Percentiles rank a stretch among this genome's conserved stretches.
phyloP scores from a whole-genome alignment of 2,113 vertebrate species.

The Tricholaema leucomelas region DNA sequence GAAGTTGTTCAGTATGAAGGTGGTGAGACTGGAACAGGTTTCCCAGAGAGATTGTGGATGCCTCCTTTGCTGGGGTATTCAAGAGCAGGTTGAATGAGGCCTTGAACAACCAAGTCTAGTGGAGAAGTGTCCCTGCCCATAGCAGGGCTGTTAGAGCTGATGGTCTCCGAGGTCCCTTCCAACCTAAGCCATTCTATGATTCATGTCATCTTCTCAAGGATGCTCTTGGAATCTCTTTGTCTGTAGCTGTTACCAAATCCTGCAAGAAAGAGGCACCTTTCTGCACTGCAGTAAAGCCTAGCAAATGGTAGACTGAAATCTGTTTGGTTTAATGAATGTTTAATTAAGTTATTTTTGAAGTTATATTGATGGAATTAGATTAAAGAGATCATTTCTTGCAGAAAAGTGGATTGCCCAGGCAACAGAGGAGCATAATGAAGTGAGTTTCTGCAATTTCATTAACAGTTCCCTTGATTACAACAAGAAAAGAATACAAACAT shows the following conservation, averaged over 20 bases:
- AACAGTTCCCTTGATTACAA: background rate
- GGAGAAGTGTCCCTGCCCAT: too few relatives aligned
- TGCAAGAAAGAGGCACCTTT: background rate
- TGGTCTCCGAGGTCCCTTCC: too few relatives aligned
- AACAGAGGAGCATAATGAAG: background rate
- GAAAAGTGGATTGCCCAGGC: constrained; percentile 1
- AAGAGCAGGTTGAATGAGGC: too few relatives aligned
- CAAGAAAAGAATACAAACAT: background rate
- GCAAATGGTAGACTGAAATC: background rate
- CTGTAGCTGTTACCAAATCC: background rate
- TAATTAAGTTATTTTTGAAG: constrained; percentile 31
- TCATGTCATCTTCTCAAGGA: background rate
- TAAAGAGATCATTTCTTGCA: constrained; percentile 2
- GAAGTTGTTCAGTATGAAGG: too few relatives aligned
- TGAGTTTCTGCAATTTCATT: background rate
- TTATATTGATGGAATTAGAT: background rate
- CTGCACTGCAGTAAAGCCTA: background rate
- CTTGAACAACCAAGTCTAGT: too few relatives aligned
- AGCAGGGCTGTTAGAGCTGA: too few relatives aligned
- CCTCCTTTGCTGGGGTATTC: too few relatives aligned
- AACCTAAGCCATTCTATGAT: too few relatives aligned
- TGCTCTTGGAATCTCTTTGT: background rate
- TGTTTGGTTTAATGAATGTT: constrained; percentile 7
- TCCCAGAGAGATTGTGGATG: too few relatives aligned
- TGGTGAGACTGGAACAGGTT: too few relatives aligned